Conservation (phyloP, 2,797 vertebrate genomes). For the Paguma larvata region DNA sequence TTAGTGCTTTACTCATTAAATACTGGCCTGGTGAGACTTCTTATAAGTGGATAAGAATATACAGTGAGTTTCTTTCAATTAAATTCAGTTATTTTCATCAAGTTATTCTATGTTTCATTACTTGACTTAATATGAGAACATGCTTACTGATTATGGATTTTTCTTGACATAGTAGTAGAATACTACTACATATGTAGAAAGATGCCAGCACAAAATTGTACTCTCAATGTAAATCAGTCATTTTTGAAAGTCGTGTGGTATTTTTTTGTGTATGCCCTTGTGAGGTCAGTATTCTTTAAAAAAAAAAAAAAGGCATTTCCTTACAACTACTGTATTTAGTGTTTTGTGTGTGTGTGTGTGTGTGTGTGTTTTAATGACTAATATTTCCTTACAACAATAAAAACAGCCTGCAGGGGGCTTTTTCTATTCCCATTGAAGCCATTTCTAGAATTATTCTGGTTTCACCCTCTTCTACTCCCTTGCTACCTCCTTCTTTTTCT, state of each 20-base stretch:
- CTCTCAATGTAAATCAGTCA: neutral
- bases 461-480: neutral
- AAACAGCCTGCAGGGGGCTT: neutral
- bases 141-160: neutral
- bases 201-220: neutral
- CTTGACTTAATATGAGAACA: neutral
- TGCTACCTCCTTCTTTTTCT: neutral
- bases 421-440: neutral
- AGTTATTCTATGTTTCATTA: slow-evolving; percentile 39
- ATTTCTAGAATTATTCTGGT: neutral
- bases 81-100: neutral
- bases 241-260: slow-evolving; percentile 22
- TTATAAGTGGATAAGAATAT: neutral
- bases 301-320: neutral
- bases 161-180: neutral
- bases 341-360: neutral
- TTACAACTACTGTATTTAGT: neutral
- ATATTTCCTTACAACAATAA: slow-evolving; percentile 17
- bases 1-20: slow-evolving; percentile 12
- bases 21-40: neutral
- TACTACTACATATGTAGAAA: neutral
- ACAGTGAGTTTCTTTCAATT: slow-evolving; percentile 14
- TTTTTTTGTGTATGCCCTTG: neutral
- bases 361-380: neutral
- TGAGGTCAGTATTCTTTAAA: neutral